phyloP scores from a whole-genome alignment of 1,140 invertebrate species.

The Apis cerana region DNA sequence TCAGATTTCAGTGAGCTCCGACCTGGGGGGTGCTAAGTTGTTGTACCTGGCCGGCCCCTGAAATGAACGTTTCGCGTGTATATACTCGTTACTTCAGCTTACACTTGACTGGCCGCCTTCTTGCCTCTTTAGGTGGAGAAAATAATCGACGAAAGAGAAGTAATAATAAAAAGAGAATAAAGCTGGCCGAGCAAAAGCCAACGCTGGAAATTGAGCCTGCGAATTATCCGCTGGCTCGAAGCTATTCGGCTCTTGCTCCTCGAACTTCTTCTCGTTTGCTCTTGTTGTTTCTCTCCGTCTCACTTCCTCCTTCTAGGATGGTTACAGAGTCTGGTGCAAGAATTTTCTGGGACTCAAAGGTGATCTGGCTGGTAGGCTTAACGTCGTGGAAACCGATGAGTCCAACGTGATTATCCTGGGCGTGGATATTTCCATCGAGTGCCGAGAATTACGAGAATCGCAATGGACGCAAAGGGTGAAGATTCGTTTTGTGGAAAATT shows the following conservation, averaged over 20 bases:
- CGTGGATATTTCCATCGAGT: background rate
- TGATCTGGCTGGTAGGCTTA: conserved; percentile 27
- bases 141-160: conserved; percentile 59
- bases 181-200: conserved; percentile 51
- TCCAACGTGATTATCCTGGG: conserved; percentile 18
- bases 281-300: background rate
- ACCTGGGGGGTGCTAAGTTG: conserved; percentile 42
- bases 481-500: background rate
- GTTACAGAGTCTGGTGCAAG: background rate
- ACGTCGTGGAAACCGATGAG: background rate
- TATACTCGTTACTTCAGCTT: conserved; percentile 54
- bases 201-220: conserved; percentile 52
- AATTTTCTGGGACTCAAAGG: background rate
- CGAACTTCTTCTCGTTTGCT: background rate
- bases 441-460: background rate
- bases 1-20: conserved; percentile 27
- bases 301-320: background rate
- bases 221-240: conserved; percentile 45
- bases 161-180: background rate
- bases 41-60: conserved; percentile 47
- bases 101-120: conserved; percentile 69
- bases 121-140: conserved; percentile 48
- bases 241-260: background rate
- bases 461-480: background rate
- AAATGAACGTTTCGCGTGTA: conserved; percentile 29